These are phyloP conservation scores for Epizoanthus ramosus DNA, from an alignment of 92 coral and sea anemone genomes.

Conservation along the genomic window DNA sequence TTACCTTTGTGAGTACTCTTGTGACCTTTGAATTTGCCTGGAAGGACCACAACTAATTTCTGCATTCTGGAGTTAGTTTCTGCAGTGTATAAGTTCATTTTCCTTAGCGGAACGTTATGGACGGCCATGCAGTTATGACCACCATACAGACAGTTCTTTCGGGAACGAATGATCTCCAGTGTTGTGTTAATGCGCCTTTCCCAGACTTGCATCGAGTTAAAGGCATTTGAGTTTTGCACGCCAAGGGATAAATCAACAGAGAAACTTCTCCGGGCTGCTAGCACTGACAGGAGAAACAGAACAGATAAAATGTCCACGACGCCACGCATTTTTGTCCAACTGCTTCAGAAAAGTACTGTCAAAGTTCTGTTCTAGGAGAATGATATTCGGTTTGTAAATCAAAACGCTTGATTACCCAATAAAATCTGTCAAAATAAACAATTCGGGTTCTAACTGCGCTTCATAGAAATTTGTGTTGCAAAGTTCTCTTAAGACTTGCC, in stretches of 20 bases:
- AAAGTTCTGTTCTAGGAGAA: neutral
- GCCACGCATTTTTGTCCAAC: constrained; percentile 11
- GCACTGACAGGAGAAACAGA: constrained; percentile 6
- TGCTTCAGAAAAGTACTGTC: constrained; percentile 5
- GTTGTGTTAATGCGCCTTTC: constrained; percentile 73
- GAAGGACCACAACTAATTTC: constrained; percentile 68
- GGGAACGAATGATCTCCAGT: constrained; percentile 59
- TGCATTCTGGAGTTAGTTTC: constrained; percentile 42
- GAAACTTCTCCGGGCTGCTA: neutral
- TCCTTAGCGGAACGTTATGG: constrained; percentile 48
- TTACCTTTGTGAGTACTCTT: constrained; percentile 55
- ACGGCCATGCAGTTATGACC: constrained; percentile 63
- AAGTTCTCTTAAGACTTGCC: constrained; percentile 40
- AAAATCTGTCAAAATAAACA: constrained; percentile 36
- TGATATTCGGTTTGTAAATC: neutral
- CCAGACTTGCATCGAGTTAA: constrained; percentile 56
- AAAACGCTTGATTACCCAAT: constrained; percentile 15
- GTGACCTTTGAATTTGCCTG: constrained; percentile 62
- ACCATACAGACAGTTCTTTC: constrained; percentile 64
- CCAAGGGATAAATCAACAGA: constrained; percentile 7
- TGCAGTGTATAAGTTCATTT: constrained; percentile 88
- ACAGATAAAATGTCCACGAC: constrained; percentile 5
- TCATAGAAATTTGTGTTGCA: constrained; percentile 38
- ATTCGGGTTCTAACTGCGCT: constrained; percentile 47
- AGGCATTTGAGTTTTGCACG: neutral